Evolutionary conservation across 1,140 invertebrate genomes (phyloP), one percentile per base, ranked within the genome.

Genomic region (Stegodyphus mimosarum): DNA sequence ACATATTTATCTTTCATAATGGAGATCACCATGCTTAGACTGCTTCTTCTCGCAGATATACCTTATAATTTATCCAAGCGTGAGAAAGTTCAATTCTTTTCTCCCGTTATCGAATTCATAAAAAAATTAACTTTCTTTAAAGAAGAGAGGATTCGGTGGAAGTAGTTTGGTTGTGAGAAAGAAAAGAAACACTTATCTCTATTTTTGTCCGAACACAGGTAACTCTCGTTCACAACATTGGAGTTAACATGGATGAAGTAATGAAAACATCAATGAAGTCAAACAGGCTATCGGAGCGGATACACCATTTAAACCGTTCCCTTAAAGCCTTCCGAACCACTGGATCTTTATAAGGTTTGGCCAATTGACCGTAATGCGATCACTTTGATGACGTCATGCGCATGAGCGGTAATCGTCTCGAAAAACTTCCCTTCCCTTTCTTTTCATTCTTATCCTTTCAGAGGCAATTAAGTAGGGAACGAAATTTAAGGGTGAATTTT

Each of bases 321-420:
- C 55, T 74, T 53, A 83, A 74, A 73, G 51, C 80, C 71, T 83
- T 83, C 80, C 80, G 48, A 63, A 5, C 71, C 70, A 53, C 55
- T 83, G 80, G 50, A 55, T 66, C 33, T n/a, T 79, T 33, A 67
- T 70, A 63, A 69, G 33, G 66, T 76, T 33, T 64, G 51, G 60
- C 50, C 72, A 84, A 84, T 84, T 84, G 81, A 84, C 81, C 81
- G 55, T 84, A 52, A 70, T 76, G 11, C 72, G 49, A 84, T 84
- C 81, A 76, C 74, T 84, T 84, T 76, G 81, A 84, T 84, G 81
- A 76, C 53, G 64, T 76, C n/a, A n/a, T 60, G 51, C 81, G 67
- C 63, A 70, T 73, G 70, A 66, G 13, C 51, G 18, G 60, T 33
- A 83, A 83, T 83, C 79, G 70, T 72, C 48, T 80, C 55, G 67